phyloP scores from a whole-genome alignment of 2,797 vertebrate genomes.

The Trichosurus vulpecula region DNA sequence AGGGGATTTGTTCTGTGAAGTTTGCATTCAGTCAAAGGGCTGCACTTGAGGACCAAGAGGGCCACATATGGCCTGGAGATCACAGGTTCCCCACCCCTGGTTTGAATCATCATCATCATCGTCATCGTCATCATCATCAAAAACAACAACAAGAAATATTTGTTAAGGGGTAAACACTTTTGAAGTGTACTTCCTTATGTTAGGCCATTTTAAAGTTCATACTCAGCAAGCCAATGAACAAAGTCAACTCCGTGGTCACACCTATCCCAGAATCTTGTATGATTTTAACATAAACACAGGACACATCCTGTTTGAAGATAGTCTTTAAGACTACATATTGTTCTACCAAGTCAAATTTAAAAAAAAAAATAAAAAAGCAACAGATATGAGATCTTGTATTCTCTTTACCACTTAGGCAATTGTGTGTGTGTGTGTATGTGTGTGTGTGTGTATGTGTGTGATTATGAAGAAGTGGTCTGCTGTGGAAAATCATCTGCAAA shows the following conservation, averaged over 20 bases:
- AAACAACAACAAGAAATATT: not conserved
- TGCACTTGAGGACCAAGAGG: too few relatives aligned
- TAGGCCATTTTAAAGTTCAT: not conserved
- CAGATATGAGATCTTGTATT: not conserved
- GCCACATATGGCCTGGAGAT: too few relatives aligned
- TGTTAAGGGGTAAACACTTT: not conserved
- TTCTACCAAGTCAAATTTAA: too few relatives aligned
- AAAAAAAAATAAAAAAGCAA: not conserved
- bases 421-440: not conserved
- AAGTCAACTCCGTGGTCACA: not conserved
- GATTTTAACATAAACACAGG: not conserved
- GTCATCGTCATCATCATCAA: not conserved
- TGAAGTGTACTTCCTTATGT: not conserved
- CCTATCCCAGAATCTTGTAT: not conserved
- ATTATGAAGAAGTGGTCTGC: not conserved
- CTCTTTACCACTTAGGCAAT: not conserved
- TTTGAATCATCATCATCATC: too few relatives aligned
- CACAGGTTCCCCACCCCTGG: too few relatives aligned
- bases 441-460: not conserved
- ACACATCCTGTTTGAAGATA: not conserved
- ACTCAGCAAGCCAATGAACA: not conserved
- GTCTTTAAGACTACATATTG: not conserved
- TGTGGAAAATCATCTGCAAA: not conserved
- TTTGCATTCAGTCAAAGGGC: too few relatives aligned
- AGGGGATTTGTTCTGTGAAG: too few relatives aligned